A percentile compares a stretch with the other conserved stretches of the same genome.
Evolutionary conservation across 2,888 invertebrate genomes (phyloP).

Genomic region (Hypomecis punctinalis): DNA sequence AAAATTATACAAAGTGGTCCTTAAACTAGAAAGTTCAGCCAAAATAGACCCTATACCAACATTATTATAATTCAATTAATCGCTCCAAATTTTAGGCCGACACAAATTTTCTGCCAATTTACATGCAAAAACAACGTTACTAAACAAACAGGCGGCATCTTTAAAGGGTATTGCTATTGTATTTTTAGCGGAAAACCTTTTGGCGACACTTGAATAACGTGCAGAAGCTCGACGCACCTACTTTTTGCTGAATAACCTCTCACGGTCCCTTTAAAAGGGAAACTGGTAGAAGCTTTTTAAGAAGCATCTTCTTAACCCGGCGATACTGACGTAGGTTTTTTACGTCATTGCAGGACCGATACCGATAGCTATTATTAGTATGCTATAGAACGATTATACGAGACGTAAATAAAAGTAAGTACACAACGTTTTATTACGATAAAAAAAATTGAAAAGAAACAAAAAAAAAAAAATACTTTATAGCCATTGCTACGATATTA

Average conservation of each 20-base stretch:
- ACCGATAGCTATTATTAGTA: no score
- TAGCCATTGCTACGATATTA: no score
- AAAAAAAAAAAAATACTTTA: no score
- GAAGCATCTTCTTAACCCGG: conserved; percentile 34
- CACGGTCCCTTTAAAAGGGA: conserved; percentile 32
- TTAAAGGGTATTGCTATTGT: conserved; percentile 64
- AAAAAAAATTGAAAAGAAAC: no score
- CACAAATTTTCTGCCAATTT: conserved; percentile 55
- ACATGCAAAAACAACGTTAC: conserved; percentile 58
- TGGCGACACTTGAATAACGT: conserved; percentile 60
- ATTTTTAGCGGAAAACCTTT: conserved; percentile 57
- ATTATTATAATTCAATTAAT: conserved; percentile 18
- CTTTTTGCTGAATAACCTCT: conserved; percentile 52
- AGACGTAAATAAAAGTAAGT: no score
- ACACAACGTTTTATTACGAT: no score
- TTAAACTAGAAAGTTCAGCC: conserved; percentile 9
- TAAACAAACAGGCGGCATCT: conserved; percentile 60
- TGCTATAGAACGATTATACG: no score
- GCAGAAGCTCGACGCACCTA: conserved; percentile 53
- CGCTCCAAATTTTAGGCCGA: conserved; percentile 39
- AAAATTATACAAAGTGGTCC: conserved; percentile 6
- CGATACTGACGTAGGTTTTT: no score
- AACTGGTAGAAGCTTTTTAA: conserved; percentile 28
- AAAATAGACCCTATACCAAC: conserved; percentile 6
- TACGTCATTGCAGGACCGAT: no score